Conservation (phyloP, 2,113 vertebrate genomes). For the Calidris pygmaea region DNA sequence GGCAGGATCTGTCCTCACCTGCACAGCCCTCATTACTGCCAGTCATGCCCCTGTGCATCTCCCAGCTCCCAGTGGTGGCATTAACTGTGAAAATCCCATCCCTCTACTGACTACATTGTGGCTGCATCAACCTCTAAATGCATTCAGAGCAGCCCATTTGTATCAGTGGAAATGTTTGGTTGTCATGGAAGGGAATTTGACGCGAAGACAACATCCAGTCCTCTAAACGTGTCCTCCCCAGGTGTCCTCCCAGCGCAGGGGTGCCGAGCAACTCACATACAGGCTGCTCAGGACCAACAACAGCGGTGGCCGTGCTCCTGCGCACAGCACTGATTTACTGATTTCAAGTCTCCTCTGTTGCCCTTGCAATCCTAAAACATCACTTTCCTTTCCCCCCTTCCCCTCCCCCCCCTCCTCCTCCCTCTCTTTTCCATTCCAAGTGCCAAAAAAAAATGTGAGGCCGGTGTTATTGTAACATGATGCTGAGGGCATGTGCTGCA, state of each 20-base stretch:
- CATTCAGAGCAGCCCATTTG: background rate
- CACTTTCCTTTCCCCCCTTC: no score
- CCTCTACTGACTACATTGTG: background rate
- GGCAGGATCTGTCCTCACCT: background rate
- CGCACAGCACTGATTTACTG: background rate
- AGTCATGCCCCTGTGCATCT: background rate
- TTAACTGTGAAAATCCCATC: background rate
- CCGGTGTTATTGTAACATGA: background rate
- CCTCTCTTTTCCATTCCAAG: conserved; percentile 17
- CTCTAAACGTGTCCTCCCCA: rapidly evolving
- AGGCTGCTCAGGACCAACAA: background rate
- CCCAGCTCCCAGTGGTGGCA: background rate
- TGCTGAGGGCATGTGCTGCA: background rate
- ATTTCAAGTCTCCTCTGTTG: background rate
- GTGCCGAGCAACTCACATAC: rapidly evolving
- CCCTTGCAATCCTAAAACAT: background rate
- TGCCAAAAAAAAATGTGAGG: background rate
- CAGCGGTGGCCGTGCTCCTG: background rate
- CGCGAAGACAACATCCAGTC: background rate
- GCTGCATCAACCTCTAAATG: background rate
- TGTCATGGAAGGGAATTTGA: background rate
- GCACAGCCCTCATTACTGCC: background rate
- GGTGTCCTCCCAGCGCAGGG: background rate
- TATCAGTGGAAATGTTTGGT: background rate
- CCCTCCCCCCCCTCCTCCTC: no score